Percentiles rank a stretch among this genome's conserved stretches.
Evolutionary conservation across 2,113 vertebrate genomes (phyloP).

Genomic region (Raja brachyura): DNA sequence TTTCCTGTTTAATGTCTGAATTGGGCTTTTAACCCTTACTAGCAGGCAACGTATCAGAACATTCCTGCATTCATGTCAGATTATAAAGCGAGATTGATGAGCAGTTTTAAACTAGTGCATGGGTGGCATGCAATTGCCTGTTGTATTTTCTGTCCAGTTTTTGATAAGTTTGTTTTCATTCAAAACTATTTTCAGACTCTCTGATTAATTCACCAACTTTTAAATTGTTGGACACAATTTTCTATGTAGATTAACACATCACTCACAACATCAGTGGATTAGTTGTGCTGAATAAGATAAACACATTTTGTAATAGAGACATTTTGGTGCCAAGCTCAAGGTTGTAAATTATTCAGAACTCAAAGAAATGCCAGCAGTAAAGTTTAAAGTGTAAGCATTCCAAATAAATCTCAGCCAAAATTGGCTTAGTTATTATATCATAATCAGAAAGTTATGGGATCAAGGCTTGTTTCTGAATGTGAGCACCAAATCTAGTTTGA

Average conservation of each 20-base stretch:
- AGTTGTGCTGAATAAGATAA: background rate
- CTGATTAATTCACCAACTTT: background rate
- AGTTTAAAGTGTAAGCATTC: background rate
- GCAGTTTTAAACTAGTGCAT: slow-evolving; percentile 50
- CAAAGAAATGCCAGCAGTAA: background rate
- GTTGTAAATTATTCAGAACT: background rate
- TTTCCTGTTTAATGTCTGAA: slow-evolving; percentile 61
- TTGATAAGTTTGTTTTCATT: slow-evolving; percentile 43
- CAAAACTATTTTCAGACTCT: background rate
- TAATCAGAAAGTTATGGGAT: background rate
- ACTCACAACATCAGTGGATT: background rate
- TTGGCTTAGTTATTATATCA: background rate
- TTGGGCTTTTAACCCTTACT: slow-evolving; percentile 48
- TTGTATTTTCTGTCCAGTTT: slow-evolving; percentile 43
- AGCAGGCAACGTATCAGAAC: slow-evolving; percentile 54
- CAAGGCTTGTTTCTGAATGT: background rate
- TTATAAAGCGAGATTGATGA: slow-evolving; percentile 58
- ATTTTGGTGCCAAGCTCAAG: background rate
- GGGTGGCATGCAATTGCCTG: slow-evolving; percentile 44
- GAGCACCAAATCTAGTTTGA: background rate
- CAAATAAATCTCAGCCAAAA: background rate
- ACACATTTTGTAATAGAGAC: background rate
- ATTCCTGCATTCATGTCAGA: slow-evolving; percentile 51
- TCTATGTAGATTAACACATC: background rate
- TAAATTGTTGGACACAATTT: background rate